Base-by-base conservation (phyloP, 2,797 vertebrate genomes). In the Phalanger gymnotis region DNA sequence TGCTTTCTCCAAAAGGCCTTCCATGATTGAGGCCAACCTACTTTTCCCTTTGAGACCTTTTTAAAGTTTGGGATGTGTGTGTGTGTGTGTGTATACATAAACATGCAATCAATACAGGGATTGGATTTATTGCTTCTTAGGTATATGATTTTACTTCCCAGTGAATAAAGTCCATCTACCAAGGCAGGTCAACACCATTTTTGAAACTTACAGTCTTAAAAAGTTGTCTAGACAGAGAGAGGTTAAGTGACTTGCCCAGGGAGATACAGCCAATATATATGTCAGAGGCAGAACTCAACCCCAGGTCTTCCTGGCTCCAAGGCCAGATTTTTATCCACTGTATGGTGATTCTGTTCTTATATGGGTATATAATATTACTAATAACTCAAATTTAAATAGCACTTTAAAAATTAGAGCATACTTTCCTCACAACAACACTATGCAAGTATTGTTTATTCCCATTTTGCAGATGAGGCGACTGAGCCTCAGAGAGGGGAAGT, bases 41-140 rank as follows among this genome's bases (percentile, higher is more conserved):
- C 34, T n/a, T 25, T 52, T 34, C 0, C 0, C 53, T 57, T 19
- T 25, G 0, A 1, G 61, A 27, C 40, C n/a, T 2, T 25, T 34
- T 22, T 10, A 16, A 27, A 47, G 25, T 13, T 25, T 12, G 6
- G n/a, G n/a, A 4, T 34, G 53, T 54, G 0, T 27, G 5, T 56
- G 54, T 57, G 34, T 1, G 27, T 6, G 16, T 52, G 66, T 54
- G n/a, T 9, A 53, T 51, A 28, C 25, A 9, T 52, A 53, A 58
- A 10, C 10, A 27, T 5, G 5, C 13, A 90, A 40, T 53, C 81
- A 55, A 81, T 0, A 2, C 89, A 93, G 92, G 47, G 90, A 22
- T 22, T 51, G 5, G 40, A 87, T 10, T 87, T 51, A 47, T 81
- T 22, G 12, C 51, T 51, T 87, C 73, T 51, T 14, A 40, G 40